phyloP scores from a whole-genome alignment of 92 coral and sea anemone genomes.

The Actinernus sp. region DNA sequence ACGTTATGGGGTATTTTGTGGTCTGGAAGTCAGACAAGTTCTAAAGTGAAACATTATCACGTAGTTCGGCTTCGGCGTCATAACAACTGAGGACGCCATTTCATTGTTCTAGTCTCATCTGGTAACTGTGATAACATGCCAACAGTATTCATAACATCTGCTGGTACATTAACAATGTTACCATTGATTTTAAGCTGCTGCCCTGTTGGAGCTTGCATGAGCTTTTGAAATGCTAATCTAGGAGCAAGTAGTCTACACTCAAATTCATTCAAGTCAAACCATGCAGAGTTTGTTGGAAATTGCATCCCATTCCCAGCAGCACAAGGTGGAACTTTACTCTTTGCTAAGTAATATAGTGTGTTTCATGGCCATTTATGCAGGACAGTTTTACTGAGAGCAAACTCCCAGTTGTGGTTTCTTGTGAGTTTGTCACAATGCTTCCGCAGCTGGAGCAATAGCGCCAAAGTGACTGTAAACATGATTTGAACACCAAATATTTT shows the following conservation, averaged over 20 bases:
- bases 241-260: conserved; percentile 17
- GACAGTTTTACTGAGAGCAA: too few relatives aligned
- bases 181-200: conserved; percentile 38
- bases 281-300: conserved; percentile 52
- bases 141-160: neutral
- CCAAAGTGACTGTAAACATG: too few relatives aligned
- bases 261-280: neutral
- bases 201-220: conserved; percentile 53
- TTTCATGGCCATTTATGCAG: too few relatives aligned
- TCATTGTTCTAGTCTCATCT: conserved; percentile 55
- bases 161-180: conserved; percentile 55
- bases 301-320: conserved; percentile 60
- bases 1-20: too few relatives aligned
- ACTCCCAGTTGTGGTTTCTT: too few relatives aligned
- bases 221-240: conserved; percentile 44
- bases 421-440: too few relatives aligned
- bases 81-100: too few relatives aligned
- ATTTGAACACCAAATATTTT: too few relatives aligned
- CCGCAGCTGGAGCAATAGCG: too few relatives aligned
- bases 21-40: too few relatives aligned
- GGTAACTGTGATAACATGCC: conserved; percentile 30
- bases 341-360: conserved; percentile 46
- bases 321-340: conserved; percentile 66
- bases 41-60: too few relatives aligned
- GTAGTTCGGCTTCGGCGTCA: too few relatives aligned